These are phyloP conservation scores for Pheosia gnoma DNA, from an alignment of 2,888 invertebrate genomes.

Conservation along the genomic window DNA sequence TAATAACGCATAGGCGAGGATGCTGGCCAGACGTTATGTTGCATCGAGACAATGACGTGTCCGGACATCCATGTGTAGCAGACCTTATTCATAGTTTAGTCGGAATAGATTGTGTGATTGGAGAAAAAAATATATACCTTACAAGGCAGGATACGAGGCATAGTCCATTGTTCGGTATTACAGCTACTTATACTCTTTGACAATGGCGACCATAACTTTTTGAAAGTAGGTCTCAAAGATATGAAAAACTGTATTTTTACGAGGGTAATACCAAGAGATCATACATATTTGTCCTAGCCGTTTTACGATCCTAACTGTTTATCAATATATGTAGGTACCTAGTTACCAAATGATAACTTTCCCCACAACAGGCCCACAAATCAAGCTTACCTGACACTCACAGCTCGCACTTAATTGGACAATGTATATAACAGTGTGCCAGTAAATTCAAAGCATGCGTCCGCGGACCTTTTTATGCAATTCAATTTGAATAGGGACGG, in stretches of 20 bases:
- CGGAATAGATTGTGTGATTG: constrained; percentile 27
- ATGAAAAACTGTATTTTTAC: too few species aligned
- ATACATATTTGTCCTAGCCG: too few species aligned
- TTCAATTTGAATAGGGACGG: constrained; percentile 50
- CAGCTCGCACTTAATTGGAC: constrained; percentile 33
- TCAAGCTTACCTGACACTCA: constrained; percentile 20
- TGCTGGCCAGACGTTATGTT: constrained; percentile 66
- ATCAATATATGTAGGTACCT: constrained; percentile 1
- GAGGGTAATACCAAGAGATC: too few species aligned
- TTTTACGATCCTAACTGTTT: not conserved
- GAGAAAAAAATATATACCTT: constrained; percentile 27
- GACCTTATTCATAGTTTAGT: constrained; percentile 31
- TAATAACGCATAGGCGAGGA: constrained; percentile 59
- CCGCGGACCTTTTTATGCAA: constrained; percentile 36
- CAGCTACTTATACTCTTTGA: too few species aligned
- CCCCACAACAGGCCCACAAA: constrained; percentile 23
- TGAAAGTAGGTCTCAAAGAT: too few species aligned
- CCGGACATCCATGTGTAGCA: constrained; percentile 63
- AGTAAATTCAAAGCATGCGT: constrained; percentile 49
- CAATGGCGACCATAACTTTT: too few species aligned
- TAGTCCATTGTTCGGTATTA: not conserved
- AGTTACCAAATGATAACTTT: constrained; percentile 3
- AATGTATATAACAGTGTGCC: constrained; percentile 23
- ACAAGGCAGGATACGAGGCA: constrained; percentile 9
- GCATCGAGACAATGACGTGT: constrained; percentile 55